Base-by-base conservation (phyloP, 2,113 vertebrate genomes). In the Crocuta crocuta region DNA sequence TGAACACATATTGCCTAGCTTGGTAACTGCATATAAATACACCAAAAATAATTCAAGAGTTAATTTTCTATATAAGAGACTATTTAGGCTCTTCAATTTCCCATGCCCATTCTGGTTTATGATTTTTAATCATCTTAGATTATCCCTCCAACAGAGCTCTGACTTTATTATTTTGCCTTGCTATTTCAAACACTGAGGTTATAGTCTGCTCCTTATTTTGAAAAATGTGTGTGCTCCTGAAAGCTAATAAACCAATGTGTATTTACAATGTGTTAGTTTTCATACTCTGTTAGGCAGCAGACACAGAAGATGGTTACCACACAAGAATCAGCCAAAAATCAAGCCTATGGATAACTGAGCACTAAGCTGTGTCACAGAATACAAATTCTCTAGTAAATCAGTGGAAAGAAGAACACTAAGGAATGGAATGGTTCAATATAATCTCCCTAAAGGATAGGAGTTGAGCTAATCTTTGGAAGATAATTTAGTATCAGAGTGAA, bases 31-130 rank as follows among this genome's bases (percentile, higher is more conserved):
- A 19, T 65, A 10, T 89, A 94, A 92, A 83, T 7, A 94, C 3
- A 53, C 33, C 48, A 89, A 94, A 95, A 94, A 73, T 33, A 96
- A 89, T 31, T 90, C 43, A 48, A 85, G 71, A 89, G 26, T 73
- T 96, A 88, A 83, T 35, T 96, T 97, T 94, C 26, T 93, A 48
- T 50, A 91, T 68, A 68, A n/a, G 50, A 92, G 33, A 85, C 50
- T 74, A 28, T 74, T 93, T 79, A 55, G 12, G 12, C 15, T 91
- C 63, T 87, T 89, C 17, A 68, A 61, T 88, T 81, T 78, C 58
- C 45, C 65, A 68, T 65, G 39, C 95, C 73, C 26, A 53, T 68
- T 81, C 55, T 93, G 2, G 58, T n/a, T 1, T 48, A 74, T 35
- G 1, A 85, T 79, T 88, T 94, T 78, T 83, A n/a, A 76, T 82